Percentiles rank a stretch among this genome's conserved stretches.
Evolutionary conservation across 2,113 vertebrate species (phyloP).

Genomic region (Vireo altiloquus): DNA sequence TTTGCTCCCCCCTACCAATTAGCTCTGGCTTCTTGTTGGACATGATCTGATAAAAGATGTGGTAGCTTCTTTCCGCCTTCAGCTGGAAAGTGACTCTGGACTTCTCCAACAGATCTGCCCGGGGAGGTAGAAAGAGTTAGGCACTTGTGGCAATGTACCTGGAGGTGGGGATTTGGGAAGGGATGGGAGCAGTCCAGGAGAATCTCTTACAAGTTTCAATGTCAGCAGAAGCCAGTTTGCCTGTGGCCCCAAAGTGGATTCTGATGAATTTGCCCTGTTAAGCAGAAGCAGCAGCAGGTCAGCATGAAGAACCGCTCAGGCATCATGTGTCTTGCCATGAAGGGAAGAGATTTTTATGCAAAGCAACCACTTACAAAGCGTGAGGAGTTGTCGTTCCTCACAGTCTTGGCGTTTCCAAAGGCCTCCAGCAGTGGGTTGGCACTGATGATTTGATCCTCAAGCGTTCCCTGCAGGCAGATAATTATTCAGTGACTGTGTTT

Average conservation of each 20-base stretch:
- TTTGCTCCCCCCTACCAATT: too few relatives aligned
- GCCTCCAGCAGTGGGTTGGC: constrained; percentile 76
- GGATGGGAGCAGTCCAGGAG: background rate
- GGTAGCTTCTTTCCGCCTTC: too few relatives aligned
- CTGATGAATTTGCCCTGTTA: constrained; percentile 90
- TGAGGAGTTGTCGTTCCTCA: constrained; percentile 80
- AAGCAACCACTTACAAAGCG: constrained; percentile 64
- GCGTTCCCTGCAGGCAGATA: background rate
- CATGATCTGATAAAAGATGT: too few relatives aligned
- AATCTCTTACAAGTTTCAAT: constrained; percentile 91
- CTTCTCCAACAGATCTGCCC: too few relatives aligned
- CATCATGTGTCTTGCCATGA: background rate
- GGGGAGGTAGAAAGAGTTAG: background rate
- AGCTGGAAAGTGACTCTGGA: too few relatives aligned
- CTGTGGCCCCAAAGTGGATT: constrained; percentile 88
- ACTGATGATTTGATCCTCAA: constrained; percentile 75
- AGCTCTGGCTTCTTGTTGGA: too few relatives aligned
- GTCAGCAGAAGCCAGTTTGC: constrained; percentile 93
- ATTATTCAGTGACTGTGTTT: background rate
- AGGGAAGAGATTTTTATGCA: background rate
- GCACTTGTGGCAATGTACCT: background rate
- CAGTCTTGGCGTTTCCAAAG: constrained; percentile 78
- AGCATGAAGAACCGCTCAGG: background rate
- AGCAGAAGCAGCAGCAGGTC: background rate
- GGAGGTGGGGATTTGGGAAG: background rate